Base-by-base conservation (phyloP, 2,113 vertebrate genomes). In the Peromyscus californicus region DNA sequence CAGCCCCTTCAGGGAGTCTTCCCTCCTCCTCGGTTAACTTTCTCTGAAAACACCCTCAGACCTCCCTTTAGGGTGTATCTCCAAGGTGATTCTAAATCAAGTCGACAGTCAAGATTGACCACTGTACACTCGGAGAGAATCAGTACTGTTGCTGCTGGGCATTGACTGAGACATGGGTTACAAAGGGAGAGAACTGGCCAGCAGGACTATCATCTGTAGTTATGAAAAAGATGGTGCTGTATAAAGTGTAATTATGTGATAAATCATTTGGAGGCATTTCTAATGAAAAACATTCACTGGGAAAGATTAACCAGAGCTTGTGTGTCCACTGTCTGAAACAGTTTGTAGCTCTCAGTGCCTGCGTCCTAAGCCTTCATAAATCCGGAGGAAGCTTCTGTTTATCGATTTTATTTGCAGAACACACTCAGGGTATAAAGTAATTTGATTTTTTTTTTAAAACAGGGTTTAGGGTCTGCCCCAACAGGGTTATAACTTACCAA, bases 351-450 rank as follows among this genome's bases (percentile, higher is more conserved):
- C 36, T 76, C 45, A 5, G 75, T 78, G 72, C 91, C 96, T 83
- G 74, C 94, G 65, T 88, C 61, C 97, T 86, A 93, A 96, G 92
- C 89, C 80, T 93, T 82, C 93, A 94, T 97, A 98, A 98, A 97
- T 97, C 94, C 96, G 74, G 10, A 0, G 96, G 90, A 98, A 97
- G 96, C 96, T 97, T 95, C 96, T 97, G 93, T 96, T 92, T 96
- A 98, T 98, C 84, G 94, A 97, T 98, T 98, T 98, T 98, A 97
- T 97, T 97, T 98, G 97, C 97, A 96, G 94, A 97, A 93, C 94
- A 90, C 95, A 96, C 98, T 97, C 91, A 74, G 97, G 95, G 96
- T 93, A 96, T 97, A 97, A 97, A 98, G 95, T 98, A 98, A 97
- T 97, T 98, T 98, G 96, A 98, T 98, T 97, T 97, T 98, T 91